phyloP scores from a whole-genome alignment of 2,888 invertebrate species.

The Eupithecia vulgata region DNA sequence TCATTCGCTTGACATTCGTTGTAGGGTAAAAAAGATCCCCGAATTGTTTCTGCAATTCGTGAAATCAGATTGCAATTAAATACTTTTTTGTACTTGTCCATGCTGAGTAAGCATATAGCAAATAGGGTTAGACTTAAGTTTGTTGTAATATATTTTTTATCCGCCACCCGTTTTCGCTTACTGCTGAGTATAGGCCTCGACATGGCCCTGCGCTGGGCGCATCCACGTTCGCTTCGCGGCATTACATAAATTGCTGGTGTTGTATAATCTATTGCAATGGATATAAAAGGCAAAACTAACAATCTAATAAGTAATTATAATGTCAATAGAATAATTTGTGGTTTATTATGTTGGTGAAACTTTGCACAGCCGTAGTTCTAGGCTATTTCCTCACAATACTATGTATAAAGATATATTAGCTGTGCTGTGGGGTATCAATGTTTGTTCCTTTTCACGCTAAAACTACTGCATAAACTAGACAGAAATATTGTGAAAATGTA shows the following conservation, averaged over 20 bases:
- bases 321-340: not conserved
- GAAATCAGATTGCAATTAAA: too few relatives aligned
- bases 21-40: too few relatives aligned
- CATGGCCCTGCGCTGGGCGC: not conserved
- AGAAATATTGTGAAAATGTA: not conserved
- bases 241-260: not conserved
- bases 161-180: not conserved
- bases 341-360: not conserved
- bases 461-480: not conserved
- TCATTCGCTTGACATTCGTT: too few relatives aligned
- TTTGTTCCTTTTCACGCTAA: not conserved
- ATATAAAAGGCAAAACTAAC: not conserved
- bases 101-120: too few relatives aligned
- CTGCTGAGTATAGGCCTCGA: not conserved
- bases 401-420: not conserved
- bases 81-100: too few relatives aligned
- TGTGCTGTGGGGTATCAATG: not conserved
- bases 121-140: too few relatives aligned
- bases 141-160: too few relatives aligned
- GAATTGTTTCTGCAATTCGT: too few relatives aligned
- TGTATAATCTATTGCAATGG: not conserved
- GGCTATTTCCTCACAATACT: not conserved
- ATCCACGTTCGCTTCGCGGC: too few relatives aligned
- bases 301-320: not conserved
- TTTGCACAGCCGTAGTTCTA: not conserved